Evolutionary conservation across 37 sponge, comb jelly and placozoan species (phyloP).

Genomic region (Corticium candelabrum): DNA sequence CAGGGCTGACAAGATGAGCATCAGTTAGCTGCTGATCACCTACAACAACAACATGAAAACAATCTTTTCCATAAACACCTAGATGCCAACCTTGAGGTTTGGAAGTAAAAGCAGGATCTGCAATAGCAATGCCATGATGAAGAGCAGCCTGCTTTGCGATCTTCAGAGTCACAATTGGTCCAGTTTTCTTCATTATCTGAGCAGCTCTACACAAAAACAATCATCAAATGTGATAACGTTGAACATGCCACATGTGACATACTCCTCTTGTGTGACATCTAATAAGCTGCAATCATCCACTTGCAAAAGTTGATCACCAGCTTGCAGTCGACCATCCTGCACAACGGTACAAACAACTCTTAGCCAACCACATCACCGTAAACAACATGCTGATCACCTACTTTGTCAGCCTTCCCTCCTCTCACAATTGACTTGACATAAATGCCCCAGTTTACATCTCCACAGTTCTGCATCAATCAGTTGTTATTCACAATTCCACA

Average conservation of each 20-base stretch:
- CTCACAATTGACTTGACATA: constrained; percentile 37
- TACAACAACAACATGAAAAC: too few species aligned
- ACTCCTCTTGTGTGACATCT: constrained; percentile 41
- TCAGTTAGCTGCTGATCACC: too few species aligned
- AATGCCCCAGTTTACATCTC: constrained; percentile 25
- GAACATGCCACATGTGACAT: constrained; percentile 1
- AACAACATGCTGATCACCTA: not conserved
- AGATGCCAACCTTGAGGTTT: too few species aligned
- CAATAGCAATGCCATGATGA: constrained; percentile 24
- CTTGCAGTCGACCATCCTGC: constrained; percentile 57
- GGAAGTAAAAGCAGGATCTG: constrained; percentile 2
- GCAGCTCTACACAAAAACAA: constrained; percentile 30
- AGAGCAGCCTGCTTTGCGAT: constrained; percentile 47
- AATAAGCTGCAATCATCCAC: constrained; percentile 35
- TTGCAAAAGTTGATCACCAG: constrained; percentile 52
- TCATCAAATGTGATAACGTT: not conserved
- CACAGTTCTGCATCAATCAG: not conserved
- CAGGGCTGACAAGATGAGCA: not conserved
- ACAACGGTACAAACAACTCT: not conserved
- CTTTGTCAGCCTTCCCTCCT: constrained; percentile 39
- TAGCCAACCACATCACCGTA: not conserved
- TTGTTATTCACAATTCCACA: too few species aligned
- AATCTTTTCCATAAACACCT: too few species aligned
- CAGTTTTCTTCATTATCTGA: constrained; percentile 27
- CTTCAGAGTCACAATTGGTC: constrained; percentile 21